A percentile compares a stretch with the other conserved stretches of the same genome.
phyloP scores from a whole-genome alignment of 2,888 invertebrate species.

The Dicyrtoma fusca region DNA sequence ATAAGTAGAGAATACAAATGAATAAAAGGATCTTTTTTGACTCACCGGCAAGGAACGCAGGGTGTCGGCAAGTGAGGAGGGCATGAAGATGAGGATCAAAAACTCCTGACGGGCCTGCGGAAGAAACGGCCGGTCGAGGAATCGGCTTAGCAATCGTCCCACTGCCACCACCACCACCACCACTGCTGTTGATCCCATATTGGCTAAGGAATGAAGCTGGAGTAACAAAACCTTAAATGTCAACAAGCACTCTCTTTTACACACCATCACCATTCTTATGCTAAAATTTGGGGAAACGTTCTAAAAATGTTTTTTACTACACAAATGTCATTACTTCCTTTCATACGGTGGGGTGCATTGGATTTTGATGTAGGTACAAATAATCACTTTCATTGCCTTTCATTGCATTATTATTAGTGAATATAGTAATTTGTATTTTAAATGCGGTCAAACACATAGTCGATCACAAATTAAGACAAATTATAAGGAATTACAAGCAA shows the following conservation, averaged over 20 bases:
- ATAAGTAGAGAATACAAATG: not conserved
- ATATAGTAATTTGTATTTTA: no score
- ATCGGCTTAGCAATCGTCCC: slow-evolving; percentile 76
- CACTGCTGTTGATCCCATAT: slow-evolving; percentile 51
- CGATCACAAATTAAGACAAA: no score
- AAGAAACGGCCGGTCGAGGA: slow-evolving; percentile 69
- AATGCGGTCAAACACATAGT: no score
- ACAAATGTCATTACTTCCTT: no score
- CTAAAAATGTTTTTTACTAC: no score
- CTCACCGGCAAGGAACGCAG: slow-evolving; percentile 81
- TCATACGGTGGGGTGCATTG: no score
- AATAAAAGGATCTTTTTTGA: slow-evolving; percentile 8
- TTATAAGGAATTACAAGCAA: no score
- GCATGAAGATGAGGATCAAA: slow-evolving; percentile 78
- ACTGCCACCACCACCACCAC: slow-evolving; percentile 41
- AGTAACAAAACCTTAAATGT: slow-evolving; percentile 53
- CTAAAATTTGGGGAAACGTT: not conserved
- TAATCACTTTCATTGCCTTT: no score
- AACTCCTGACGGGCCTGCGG: slow-evolving; percentile 60
- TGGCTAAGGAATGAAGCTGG: slow-evolving; percentile 53
- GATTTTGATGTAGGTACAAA: no score
- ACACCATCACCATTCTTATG: not conserved
- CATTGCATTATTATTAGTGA: no score
- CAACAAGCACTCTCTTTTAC: slow-evolving; percentile 9
- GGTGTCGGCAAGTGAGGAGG: slow-evolving; percentile 77